Evolutionary conservation across 2,797 vertebrate species (phyloP), one percentile per base, ranked within the genome.

Genomic region (Sebastes dallii): DNA sequence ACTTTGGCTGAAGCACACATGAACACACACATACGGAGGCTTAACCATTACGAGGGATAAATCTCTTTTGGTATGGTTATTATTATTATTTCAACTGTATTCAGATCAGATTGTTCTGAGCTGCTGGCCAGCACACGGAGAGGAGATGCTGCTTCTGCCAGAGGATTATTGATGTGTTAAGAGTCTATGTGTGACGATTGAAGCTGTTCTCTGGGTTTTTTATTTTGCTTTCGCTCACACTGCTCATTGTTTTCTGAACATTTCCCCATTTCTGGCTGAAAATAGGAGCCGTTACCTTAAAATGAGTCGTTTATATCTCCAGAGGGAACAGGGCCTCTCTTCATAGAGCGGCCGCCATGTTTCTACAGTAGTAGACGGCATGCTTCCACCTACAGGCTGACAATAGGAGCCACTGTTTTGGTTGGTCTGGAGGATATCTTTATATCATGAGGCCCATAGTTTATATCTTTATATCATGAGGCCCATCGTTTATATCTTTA

Each of bases 21-120:
- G 56, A 67, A 69, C 64, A 85, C 71, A 80, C 39, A 72, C 29
- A 29, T 22, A 39, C 29, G 13, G n/a, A 36, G 54, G 24, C 69
- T 66, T 39, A 81, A 20, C 24, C 11, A 36, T 2, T 4, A 34
- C 59, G 12, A 8, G 50, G 30, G 50, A 70, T 64, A 64, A 66
- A 84, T 74, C 78, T 58, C 30, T 66, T 74, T 80, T 62, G 27
- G 14, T 72, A 72, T 30, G 67, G 59, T 42, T 69, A 77, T 82
- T 76, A 1, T 65, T 80, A 8, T 67, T 50, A 29, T 29, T 62
- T 72, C 27, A n/a, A 25, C 18, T 65, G 16, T 59, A 77, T 72
- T 80, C 27, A 80, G 50, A 78, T 70, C 29, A 36, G 55, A 55
- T 73, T 79, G 29, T 59, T 39, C 32, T 58, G 59, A 72, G 60